These are phyloP conservation scores for Sturmia bella DNA, from an alignment of 2,888 invertebrate genomes.

Conservation along the genomic window DNA sequence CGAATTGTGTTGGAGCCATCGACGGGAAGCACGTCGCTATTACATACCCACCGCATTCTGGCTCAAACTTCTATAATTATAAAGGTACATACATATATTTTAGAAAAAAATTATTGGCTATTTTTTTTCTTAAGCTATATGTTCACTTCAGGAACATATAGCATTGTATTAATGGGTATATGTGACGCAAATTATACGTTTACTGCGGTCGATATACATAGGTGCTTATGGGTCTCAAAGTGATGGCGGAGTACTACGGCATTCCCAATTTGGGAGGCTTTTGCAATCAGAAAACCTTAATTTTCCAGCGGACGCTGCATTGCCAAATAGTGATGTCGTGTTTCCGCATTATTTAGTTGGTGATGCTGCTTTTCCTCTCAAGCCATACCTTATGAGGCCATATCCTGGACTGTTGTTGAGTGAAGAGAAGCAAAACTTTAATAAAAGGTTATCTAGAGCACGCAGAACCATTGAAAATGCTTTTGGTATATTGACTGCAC, in stretches of 20 bases:
- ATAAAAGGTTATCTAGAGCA: background rate
- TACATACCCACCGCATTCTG: slow-evolving; percentile 6
- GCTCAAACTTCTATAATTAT: slow-evolving; percentile 13
- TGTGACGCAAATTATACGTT: slow-evolving; percentile 1
- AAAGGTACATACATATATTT: slow-evolving; percentile 10
- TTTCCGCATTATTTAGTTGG: slow-evolving; percentile 3
- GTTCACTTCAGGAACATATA: slow-evolving; percentile 1
- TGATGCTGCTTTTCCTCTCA: background rate
- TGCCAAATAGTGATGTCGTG: background rate
- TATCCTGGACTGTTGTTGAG: background rate
- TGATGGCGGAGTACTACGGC: no score
- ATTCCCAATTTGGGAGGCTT: background rate
- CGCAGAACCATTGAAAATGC: no score
- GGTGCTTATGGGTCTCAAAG: slow-evolving; percentile 2
- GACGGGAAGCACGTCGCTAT: slow-evolving; percentile 1
- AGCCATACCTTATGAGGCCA: no score
- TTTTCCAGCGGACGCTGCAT: background rate
- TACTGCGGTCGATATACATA: slow-evolving; percentile 9
- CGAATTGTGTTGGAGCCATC: slow-evolving; percentile 7
- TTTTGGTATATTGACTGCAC: no score
- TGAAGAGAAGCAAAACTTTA: background rate
- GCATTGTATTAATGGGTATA: background rate
- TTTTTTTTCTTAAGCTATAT: background rate
- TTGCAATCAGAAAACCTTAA: background rate
- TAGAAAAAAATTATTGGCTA: background rate